A percentile compares a stretch with the other conserved stretches of the same genome.
phyloP scores from a whole-genome alignment of 2,888 invertebrate genomes.

The Epistrophe grossulariae region DNA sequence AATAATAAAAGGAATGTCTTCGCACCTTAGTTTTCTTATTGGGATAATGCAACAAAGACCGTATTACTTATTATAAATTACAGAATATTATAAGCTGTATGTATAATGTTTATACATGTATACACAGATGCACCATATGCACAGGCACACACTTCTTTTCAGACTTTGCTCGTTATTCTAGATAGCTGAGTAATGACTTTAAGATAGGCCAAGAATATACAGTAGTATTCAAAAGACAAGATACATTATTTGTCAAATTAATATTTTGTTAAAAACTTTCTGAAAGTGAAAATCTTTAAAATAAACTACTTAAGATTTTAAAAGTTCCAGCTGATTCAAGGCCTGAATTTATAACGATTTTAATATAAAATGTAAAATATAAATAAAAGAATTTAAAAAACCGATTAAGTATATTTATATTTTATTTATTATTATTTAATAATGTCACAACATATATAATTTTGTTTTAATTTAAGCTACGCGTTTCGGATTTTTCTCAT shows the following conservation, averaged over 20 bases:
- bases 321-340: too few species aligned
- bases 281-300: too few species aligned
- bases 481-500: too few species aligned
- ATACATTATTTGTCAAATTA: neutral
- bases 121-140: conserved; percentile 44
- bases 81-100: conserved; percentile 72
- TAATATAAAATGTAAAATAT: too few species aligned
- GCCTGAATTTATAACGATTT: too few species aligned
- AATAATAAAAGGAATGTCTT: conserved; percentile 79
- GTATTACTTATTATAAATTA: conserved; percentile 75
- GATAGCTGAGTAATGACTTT: conserved; percentile 72
- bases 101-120: conserved; percentile 33
- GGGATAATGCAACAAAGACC: conserved; percentile 71
- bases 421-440: too few species aligned
- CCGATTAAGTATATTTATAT: too few species aligned
- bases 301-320: too few species aligned
- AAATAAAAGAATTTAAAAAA: too few species aligned
- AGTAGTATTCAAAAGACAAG: conserved; percentile 23
- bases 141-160: conserved; percentile 54
- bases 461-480: too few species aligned
- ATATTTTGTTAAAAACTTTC: too few species aligned
- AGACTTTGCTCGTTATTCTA: conserved; percentile 66
- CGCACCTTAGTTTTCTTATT: conserved; percentile 69
- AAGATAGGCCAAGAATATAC: conserved; percentile 64
- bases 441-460: too few species aligned